Base-by-base conservation (phyloP, 2,113 vertebrate species). In the Alethe castanea region DNA sequence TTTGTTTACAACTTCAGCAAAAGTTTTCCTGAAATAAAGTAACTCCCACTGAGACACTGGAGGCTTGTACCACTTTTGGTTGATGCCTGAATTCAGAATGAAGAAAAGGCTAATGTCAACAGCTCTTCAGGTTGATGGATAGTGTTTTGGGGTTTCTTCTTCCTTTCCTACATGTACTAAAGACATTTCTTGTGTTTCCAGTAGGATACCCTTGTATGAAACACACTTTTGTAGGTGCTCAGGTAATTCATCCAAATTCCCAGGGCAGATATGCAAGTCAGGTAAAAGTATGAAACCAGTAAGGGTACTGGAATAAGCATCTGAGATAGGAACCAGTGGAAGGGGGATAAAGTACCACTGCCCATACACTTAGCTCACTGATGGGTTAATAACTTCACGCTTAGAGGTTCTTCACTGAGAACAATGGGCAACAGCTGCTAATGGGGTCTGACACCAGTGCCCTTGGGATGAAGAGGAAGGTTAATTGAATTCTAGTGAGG, bases 401-500 rank as follows among this genome's bases (percentile, higher is more conserved):
- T 74, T 81, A 54, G 81, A 89, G 66, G 45, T 70, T 93, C 86
- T 86, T 91, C 81, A 62, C 8, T 57, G 59, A 95, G 60, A 88
- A 89, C 77, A 95, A 85, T 35, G 53, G 72, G 57, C 40, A 94
- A 86, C 42, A 94, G 86, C 67, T 90, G 79, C 65, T 92, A 81
- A 88, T 72, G 48, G 69, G 40, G 44, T 78, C 12, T 0, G 5
- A 95, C 59, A 72, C 24, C 33, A 66, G 15, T 0, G 0, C 74
- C 52, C 88, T 89, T 95, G 90, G 87, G 90, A 95, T 61, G 62
- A 94, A 93, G 74, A 92, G 78, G 77, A 81, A 88, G 78, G 80
- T 66, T 94, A 94, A 94, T 25, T 90, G 74, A 95, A 95, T 95
- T 92, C 86, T 71, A 78, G 67, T 36, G 81, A 86, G 72, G 71